Evolutionary conservation across 2,888 invertebrate species (phyloP).

Genomic region (Spodoptera exigua): DNA sequence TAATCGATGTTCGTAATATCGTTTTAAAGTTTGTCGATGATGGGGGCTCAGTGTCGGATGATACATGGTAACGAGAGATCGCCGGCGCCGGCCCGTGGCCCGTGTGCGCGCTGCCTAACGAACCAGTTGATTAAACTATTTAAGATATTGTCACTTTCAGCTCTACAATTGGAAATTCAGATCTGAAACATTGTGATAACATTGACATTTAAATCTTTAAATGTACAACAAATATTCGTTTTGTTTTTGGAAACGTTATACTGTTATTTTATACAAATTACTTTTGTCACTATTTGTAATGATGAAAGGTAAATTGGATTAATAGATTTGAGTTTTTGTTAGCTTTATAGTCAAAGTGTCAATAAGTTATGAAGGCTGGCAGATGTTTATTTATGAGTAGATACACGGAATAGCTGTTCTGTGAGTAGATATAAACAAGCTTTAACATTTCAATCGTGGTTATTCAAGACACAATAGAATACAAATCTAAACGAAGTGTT

Average conservation of each 20-base stretch:
- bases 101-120: slow-evolving; percentile 14
- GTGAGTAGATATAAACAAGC: too few species aligned
- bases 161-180: slow-evolving; percentile 9
- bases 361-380: not conserved
- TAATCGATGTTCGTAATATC: slow-evolving; percentile 36
- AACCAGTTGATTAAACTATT: slow-evolving; percentile 37
- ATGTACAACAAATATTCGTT: slow-evolving; percentile 9
- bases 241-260: not conserved
- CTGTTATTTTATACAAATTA: too few species aligned
- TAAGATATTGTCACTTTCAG: slow-evolving; percentile 31
- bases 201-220: slow-evolving; percentile 9
- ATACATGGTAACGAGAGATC: slow-evolving; percentile 34
- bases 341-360: too few species aligned
- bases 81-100: slow-evolving; percentile 16
- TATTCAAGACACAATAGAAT: too few species aligned
- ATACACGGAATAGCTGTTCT: too few species aligned
- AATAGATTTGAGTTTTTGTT: too few species aligned
- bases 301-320: too few species aligned
- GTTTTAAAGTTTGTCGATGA: slow-evolving; percentile 52
- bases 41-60: slow-evolving; percentile 46
- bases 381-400: too few species aligned
- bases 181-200: slow-evolving; percentile 13
- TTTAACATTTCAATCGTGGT: too few species aligned
- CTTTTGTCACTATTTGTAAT: too few species aligned
- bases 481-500: too few species aligned